phyloP scores from a whole-genome alignment of 2,113 vertebrate genomes.

The Astur gentilis region DNA sequence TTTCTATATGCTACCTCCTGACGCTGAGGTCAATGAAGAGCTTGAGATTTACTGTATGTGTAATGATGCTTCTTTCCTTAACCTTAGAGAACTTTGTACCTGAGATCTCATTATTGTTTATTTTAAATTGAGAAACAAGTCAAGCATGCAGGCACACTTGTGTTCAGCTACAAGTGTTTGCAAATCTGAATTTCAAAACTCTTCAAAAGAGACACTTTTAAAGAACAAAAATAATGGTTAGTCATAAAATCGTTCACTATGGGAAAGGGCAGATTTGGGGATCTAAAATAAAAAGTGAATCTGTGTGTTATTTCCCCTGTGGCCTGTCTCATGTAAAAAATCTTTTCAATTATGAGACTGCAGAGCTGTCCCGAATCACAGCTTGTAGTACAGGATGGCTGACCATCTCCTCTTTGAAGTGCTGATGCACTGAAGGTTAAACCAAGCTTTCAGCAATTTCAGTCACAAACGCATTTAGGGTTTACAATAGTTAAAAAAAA shows the following conservation, averaged over 20 bases:
- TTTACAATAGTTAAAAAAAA: background rate
- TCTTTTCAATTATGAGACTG: background rate
- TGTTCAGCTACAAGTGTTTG: background rate
- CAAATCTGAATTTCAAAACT: background rate
- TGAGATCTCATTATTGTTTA: background rate
- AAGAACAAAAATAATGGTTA: background rate
- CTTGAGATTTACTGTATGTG: background rate
- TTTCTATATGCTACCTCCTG: background rate
- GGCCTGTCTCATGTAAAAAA: background rate
- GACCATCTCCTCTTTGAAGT: background rate
- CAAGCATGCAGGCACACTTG: background rate
- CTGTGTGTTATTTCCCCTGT: background rate
- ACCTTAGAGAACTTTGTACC: background rate
- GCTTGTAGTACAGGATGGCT: background rate
- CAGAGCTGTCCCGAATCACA: background rate
- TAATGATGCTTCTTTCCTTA: background rate
- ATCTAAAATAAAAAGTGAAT: background rate
- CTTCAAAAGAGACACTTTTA: background rate
- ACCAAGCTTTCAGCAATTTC: background rate
- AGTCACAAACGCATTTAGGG: background rate
- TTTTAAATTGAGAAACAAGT: background rate
- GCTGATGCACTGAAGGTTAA: background rate
- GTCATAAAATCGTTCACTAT: background rate
- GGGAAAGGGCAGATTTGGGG: background rate
- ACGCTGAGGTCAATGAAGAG: background rate